These are phyloP conservation scores for Anas bernieri DNA, from an alignment of 2,797 vertebrate genomes.

Conservation along the genomic window DNA sequence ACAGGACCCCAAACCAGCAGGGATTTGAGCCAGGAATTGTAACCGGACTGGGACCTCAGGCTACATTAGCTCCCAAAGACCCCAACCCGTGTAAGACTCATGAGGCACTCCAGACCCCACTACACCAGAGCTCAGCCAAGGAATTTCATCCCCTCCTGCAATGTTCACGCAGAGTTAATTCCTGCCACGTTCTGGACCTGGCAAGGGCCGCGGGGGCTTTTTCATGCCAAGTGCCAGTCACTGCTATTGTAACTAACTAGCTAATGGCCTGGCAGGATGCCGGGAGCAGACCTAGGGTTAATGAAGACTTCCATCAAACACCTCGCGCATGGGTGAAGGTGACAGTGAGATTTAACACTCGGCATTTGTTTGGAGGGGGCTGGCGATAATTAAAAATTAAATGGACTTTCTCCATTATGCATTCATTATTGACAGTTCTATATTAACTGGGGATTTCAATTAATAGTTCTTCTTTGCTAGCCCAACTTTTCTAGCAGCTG, in stretches of 20 bases:
- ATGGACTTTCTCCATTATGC: slow-evolving; percentile 15
- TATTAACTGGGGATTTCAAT: slow-evolving; percentile 20
- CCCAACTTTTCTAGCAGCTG: slow-evolving; percentile 10
- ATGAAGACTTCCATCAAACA: slow-evolving; percentile 41
- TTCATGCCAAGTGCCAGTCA: slow-evolving; percentile 29
- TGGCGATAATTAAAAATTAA: slow-evolving; percentile 46
- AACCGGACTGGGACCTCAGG: not conserved
- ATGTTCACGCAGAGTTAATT: not conserved
- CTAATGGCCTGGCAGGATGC: slow-evolving; percentile 18
- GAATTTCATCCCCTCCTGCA: not conserved
- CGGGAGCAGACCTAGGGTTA: not conserved
- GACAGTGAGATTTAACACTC: not conserved
- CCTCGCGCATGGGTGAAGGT: not conserved
- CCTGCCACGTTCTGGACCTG: not conserved
- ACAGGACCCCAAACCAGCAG: not conserved
- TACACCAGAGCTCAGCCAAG: not conserved
- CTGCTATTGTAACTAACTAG: not conserved
- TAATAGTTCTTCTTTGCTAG: not conserved
- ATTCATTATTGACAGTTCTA: slow-evolving; percentile 20
- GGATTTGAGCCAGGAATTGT: not conserved
- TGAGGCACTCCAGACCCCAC: not conserved
- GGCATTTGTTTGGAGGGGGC: slow-evolving; percentile 18
- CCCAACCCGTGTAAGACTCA: fast-evolving
- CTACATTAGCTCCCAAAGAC: not conserved
- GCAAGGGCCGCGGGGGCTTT: not conserved